phyloP scores from a whole-genome alignment of 2,888 invertebrate genomes.

The Seira ritae region DNA sequence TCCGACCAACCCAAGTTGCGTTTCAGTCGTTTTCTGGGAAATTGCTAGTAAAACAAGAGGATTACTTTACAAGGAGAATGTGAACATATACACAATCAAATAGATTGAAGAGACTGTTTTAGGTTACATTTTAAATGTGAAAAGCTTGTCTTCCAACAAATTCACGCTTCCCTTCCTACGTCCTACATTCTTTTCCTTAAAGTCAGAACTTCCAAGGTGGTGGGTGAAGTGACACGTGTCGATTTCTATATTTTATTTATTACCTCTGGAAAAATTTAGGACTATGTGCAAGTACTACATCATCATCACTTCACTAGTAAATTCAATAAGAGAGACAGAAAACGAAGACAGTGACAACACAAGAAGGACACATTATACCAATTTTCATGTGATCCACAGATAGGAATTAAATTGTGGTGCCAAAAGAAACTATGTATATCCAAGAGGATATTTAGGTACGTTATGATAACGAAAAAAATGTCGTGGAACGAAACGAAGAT shows the following conservation, averaged over 20 bases:
- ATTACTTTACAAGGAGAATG: no score
- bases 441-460: not conserved
- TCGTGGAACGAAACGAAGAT: not conserved
- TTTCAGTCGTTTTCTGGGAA: no score
- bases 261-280: not conserved
- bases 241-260: slow-evolving; percentile 13
- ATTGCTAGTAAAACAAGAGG: no score
- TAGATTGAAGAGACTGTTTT: no score
- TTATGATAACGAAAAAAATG: not conserved
- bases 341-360: not conserved
- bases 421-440: not conserved
- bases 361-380: not conserved
- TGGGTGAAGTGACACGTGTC: slow-evolving; percentile 7
- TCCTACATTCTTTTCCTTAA: no score
- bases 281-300: not conserved
- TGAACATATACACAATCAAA: no score
- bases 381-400: slow-evolving; percentile 3
- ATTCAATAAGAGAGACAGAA: not conserved
- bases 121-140: no score
- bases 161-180: no score
- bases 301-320: slow-evolving; percentile 1
- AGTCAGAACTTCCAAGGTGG: not conserved
- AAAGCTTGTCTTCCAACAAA: no score
- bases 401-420: slow-evolving; percentile 11
- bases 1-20: no score